Conservation (phyloP, 1,140 invertebrate genomes). For the Papilio polytes region DNA sequence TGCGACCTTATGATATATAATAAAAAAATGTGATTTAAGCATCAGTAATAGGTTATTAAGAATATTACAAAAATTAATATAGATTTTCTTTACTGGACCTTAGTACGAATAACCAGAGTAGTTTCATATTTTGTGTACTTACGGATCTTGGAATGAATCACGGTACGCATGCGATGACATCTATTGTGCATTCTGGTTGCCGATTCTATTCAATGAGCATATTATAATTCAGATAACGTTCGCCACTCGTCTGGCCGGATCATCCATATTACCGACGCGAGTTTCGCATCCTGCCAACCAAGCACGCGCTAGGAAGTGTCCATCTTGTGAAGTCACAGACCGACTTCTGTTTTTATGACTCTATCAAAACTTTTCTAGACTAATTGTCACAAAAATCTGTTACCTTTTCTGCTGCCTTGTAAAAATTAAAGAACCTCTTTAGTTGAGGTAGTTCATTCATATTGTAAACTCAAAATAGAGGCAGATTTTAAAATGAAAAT, state of each 20-base stretch:
- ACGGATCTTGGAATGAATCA: conserved; percentile 56
- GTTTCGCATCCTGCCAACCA: conserved; percentile 69
- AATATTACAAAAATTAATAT: too few species aligned
- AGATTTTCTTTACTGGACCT: neutral
- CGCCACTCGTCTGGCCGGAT: conserved; percentile 68
- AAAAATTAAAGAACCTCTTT: neutral
- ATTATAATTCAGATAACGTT: conserved; percentile 78
- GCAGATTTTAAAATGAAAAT: neutral
- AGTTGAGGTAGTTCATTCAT: neutral
- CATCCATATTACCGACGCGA: conserved; percentile 76
- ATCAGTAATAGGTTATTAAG: too few species aligned
- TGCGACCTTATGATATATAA: too few species aligned
- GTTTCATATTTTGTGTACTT: neutral
- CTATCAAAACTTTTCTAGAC: conserved; percentile 11
- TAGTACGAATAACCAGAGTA: neutral
- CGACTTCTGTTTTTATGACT: conserved; percentile 7
- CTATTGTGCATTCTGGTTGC: conserved; percentile 66
- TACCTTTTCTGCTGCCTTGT: neutral
- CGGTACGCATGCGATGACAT: conserved; percentile 57
- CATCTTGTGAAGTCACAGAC: conserved; percentile 50
- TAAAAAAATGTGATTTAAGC: too few species aligned
- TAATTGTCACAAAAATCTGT: neutral
- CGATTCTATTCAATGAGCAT: conserved; percentile 73
- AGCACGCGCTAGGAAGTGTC: conserved; percentile 73
- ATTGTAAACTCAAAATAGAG: neutral